phyloP scores from a whole-genome alignment of 2,888 invertebrate genomes.

The Aromia moschata region DNA sequence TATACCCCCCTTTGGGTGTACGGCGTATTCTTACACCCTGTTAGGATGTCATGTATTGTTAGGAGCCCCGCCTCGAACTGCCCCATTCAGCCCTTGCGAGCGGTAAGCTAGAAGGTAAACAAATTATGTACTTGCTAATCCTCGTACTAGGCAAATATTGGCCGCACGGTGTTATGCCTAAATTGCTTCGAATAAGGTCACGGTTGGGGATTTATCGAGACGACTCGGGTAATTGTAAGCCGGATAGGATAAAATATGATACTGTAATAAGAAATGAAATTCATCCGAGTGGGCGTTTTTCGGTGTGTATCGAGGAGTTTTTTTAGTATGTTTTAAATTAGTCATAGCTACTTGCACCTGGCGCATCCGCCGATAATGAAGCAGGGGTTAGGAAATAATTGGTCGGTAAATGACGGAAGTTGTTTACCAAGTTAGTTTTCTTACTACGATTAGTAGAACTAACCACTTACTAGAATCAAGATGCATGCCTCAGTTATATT shows the following conservation, averaged over 20 bases:
- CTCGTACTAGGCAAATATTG: constrained; percentile 54
- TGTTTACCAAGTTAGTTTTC: too few species aligned
- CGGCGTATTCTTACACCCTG: constrained; percentile 47
- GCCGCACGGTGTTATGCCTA: constrained; percentile 30
- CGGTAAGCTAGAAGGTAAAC: constrained; percentile 51
- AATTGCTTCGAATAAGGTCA: constrained; percentile 18
- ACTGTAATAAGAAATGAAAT: constrained; percentile 17
- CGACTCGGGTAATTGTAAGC: not conserved
- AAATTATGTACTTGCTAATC: constrained; percentile 57
- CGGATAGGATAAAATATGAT: constrained; percentile 4
- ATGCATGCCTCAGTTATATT: too few species aligned
- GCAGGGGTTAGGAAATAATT: not conserved
- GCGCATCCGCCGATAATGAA: not conserved
- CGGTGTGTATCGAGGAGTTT: not conserved
- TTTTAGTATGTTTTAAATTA: not conserved
- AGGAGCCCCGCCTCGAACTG: constrained; percentile 55
- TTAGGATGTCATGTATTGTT: constrained; percentile 53
- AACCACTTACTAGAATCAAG: too few species aligned
- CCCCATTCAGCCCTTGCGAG: constrained; percentile 49
- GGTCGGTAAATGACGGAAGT: too few species aligned
- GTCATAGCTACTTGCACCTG: not conserved
- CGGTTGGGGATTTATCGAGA: constrained; percentile 12
- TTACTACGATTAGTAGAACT: too few species aligned
- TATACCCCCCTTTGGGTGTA: constrained; percentile 52
- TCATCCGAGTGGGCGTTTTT: not conserved